Conservation (phyloP, 2,888 invertebrate species). For the Patella caerulea region DNA sequence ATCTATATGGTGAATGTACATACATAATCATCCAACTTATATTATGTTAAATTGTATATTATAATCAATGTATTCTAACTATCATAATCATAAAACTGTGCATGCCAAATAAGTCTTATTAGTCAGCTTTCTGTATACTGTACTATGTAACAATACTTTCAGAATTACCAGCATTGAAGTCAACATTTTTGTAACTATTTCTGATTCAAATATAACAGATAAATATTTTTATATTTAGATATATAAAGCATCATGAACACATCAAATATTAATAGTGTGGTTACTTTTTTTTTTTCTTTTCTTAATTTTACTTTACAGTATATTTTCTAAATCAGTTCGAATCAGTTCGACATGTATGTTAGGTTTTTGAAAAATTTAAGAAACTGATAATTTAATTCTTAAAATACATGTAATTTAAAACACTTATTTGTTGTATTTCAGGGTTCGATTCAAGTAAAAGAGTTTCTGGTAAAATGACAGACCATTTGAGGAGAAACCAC, state of each 20-base stretch:
- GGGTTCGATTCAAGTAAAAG: constrained; percentile 8
- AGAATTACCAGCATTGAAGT: no score
- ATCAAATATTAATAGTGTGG: neutral
- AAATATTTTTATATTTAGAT: no score
- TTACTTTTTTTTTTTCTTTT: neutral
- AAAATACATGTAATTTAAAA: neutral
- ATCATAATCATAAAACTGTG: no score
- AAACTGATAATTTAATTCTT: neutral
- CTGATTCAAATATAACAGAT: no score
- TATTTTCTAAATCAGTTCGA: neutral
- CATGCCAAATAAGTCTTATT: no score
- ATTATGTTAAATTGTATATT: no score
- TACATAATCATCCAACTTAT: no score
- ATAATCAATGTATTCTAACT: no score
- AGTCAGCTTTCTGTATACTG: no score
- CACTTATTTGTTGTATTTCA: constrained; percentile 10
- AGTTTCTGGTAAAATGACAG: constrained; percentile 15
- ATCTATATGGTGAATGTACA: no score
- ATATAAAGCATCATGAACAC: neutral
- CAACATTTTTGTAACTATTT: no score
- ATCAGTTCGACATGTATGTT: neutral
- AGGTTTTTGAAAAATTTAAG: neutral
- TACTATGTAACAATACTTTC: no score
- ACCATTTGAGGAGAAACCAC: constrained; percentile 7
- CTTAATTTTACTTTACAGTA: neutral